Evolutionary conservation across 2,888 invertebrate genomes (phyloP).

Genomic region (Lumbricus terrestris): DNA sequence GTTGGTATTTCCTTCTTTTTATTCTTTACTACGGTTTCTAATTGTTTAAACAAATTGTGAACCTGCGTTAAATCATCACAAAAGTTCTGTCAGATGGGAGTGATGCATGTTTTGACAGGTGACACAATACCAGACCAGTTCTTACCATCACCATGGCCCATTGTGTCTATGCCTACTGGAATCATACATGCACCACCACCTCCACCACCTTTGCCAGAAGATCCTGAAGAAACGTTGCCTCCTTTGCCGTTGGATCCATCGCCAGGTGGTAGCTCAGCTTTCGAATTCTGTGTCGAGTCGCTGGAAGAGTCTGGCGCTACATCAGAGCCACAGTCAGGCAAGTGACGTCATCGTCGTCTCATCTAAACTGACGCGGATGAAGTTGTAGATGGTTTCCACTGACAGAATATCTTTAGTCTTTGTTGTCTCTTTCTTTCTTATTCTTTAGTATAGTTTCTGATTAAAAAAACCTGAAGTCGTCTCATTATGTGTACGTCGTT

Average conservation of each 20-base stretch:
- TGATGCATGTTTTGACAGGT: not conserved
- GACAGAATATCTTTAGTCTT: too few species aligned
- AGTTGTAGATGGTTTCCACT: too few species aligned
- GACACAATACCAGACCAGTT: not conserved
- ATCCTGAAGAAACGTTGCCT: not conserved
- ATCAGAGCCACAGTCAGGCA: not conserved
- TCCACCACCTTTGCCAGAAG: constrained; percentile 30
- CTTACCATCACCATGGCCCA: not conserved
- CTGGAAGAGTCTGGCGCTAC: not conserved
- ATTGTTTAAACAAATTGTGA: too few species aligned
- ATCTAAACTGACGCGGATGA: too few species aligned
- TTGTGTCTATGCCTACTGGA: not conserved
- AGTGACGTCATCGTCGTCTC: not conserved
- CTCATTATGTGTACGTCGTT: too few species aligned
- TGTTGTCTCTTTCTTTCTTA: too few species aligned
- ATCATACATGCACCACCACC: not conserved
- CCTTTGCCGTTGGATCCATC: not conserved
- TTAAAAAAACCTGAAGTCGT: too few species aligned
- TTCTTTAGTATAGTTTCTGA: too few species aligned
- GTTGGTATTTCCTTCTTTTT: not conserved
- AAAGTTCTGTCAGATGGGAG: not conserved
- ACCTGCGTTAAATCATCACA: not conserved
- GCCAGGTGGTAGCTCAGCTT: not conserved
- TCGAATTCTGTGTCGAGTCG: not conserved
- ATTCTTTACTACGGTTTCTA: too few species aligned